Base-by-base conservation (phyloP, 2,797 vertebrate genomes). In the Cryptoblepharus egeriae region DNA sequence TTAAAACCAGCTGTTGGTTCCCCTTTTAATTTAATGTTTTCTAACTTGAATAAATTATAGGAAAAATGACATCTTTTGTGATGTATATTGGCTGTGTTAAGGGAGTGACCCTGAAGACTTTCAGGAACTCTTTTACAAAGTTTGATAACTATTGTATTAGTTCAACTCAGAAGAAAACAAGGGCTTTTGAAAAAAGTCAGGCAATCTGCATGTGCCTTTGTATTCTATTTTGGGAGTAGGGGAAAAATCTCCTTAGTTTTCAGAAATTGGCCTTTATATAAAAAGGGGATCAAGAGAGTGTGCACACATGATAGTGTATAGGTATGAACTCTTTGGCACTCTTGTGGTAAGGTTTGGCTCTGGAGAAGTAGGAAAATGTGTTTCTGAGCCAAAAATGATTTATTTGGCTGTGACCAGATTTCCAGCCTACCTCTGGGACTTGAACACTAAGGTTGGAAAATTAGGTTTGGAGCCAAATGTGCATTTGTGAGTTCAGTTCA, bases 351-450 rank as follows among this genome's bases (percentile, higher is more conserved):
- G 83, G 67, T 84, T 92, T 94, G 93, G 91, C 93, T 95, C 88
- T 83, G 91, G 89, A 63, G 55, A 92, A 91, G 90, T 90, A 95
- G 95, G 94, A 95, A 96, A 96, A 95, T 94, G 90, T 93, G 86
- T 92, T 89, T 92, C 90, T 49, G 93, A 95, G 95, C 95, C 96
- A 96, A 95, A 93, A 96, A 94, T 86, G 76, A 94, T 94, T 95
- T 88, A 80, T 95, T 96, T 96, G 95, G 94, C 95, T 96, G 94
- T 95, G 94, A 95, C 94, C 93, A 94, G 95, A 95, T 96, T 96
- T 96, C 95, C 95, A 95, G 94, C 94, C 94, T 89, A 91, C 96
- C 95, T 94, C 93, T 88, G 96, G 95, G 96, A 96, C 92, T 89
- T 94, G 90, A 2, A 95, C 93, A 87, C 89, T 90, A 94, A 94